Evolutionary conservation across 2,113 vertebrate species (phyloP), one percentile per base, ranked within the genome.

Genomic region (Tachuris rubrigastra): DNA sequence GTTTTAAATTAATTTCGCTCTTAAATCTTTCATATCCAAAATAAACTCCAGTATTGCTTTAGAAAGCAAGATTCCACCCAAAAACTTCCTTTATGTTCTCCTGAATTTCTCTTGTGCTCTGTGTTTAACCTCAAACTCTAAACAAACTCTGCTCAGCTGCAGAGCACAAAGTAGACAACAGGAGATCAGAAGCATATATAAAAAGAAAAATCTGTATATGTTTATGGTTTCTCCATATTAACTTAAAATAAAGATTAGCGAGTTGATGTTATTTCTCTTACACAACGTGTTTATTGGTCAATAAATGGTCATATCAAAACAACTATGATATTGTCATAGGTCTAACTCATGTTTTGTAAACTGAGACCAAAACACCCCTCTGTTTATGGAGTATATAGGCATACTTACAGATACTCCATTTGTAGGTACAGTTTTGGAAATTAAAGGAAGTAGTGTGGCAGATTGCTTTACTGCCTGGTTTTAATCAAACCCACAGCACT

Each of bases 261-360:
- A n/a, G 15, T 63, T 63, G 2, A 19, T 47, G 23, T 59, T 46
- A 16, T 84, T 87, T 50, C 47, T 65, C 20, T 72, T 93, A 53
- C 8, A 10, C 12, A 6, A 11, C 19, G 8, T 1, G 0, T 41
- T 46, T 12, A 15, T 65, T 69, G 44, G 8, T 31, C 4, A 53
- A 35, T 52, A 23, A n/a, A 27, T 41, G 10, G 42, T 72, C 23
- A 46, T 11, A 69, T 20, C 3, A 18, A 44, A 47, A n/a, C 11
- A 42, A 14, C 14, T 55, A 23, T 44, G 15, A 9, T 35, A 12
- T 17, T 15, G 9, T n/a, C 46, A 5, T 49, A 58, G 17, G 22
- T 59, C 10, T 10, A 87, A 62, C 31, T 73, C 3, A 1, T 7
- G 5, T 39, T 90, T 60, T 44, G 5, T 79, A 28, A n/a, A 35